These are phyloP conservation scores for Melanchra persicariae DNA, from an alignment of 2,888 invertebrate genomes.

Conservation along the genomic window DNA sequence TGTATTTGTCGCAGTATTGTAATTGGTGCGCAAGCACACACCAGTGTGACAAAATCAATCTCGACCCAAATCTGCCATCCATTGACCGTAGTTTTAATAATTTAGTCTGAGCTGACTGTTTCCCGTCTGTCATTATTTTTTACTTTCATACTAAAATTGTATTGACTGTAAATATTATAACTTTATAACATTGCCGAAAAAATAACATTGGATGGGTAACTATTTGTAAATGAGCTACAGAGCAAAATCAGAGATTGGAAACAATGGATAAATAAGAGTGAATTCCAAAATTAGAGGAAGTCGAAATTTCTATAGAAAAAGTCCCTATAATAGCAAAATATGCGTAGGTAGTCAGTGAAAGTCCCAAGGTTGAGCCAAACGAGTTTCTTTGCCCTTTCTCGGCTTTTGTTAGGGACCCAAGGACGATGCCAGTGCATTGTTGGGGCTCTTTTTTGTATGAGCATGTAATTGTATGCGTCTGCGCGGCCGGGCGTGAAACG, in stretches of 20 bases:
- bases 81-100: constrained; percentile 63
- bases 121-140: constrained; percentile 60
- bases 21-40: constrained; percentile 81
- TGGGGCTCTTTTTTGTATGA: constrained; percentile 84
- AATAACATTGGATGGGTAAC: neutral
- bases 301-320: constrained; percentile 48
- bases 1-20: constrained; percentile 78
- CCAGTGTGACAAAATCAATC: constrained; percentile 84
- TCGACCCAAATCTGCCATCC: constrained; percentile 81
- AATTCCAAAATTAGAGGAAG: constrained; percentile 54
- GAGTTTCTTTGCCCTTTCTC: constrained; percentile 90
- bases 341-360: constrained; percentile 89
- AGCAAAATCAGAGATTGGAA: neutral
- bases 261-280: constrained; percentile 26
- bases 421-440: constrained; percentile 88
- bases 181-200: neutral
- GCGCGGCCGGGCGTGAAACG: constrained; percentile 83
- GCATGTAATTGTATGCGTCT: constrained; percentile 88
- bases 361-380: constrained; percentile 88
- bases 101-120: constrained; percentile 64
- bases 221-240: neutral
- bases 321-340: constrained; percentile 73
- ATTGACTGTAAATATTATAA: neutral
- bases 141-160: constrained; percentile 8
- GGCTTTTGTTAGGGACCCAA: constrained; percentile 89